These are phyloP conservation scores for Gulo gulo DNA, from an alignment of 2,113 vertebrate species.

Conservation along the genomic window DNA sequence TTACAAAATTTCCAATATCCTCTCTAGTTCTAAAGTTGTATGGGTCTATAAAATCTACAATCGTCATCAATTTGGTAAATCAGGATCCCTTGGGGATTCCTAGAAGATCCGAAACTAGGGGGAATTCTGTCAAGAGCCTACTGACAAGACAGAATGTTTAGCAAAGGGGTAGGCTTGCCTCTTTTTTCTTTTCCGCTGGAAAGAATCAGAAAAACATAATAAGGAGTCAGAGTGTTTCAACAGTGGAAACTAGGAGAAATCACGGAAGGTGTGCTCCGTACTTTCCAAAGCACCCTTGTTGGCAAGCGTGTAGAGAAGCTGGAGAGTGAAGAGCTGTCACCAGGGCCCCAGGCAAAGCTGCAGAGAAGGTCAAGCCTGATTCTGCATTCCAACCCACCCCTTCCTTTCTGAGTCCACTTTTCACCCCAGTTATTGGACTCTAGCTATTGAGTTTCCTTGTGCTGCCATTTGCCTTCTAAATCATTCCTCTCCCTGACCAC, in stretches of 20 bases:
- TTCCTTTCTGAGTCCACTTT: neutral
- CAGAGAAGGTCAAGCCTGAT: conserved; percentile 30
- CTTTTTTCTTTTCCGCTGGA: neutral
- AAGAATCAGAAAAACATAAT: neutral
- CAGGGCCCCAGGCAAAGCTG: neutral
- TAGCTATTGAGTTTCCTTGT: neutral
- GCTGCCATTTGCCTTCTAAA: conserved; percentile 19
- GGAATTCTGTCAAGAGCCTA: neutral
- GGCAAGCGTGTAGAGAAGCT: neutral
- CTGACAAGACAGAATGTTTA: neutral
- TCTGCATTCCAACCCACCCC: neutral
- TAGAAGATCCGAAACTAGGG: neutral
- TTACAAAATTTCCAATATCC: neutral
- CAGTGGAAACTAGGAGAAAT: neutral
- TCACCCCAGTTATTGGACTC: neutral
- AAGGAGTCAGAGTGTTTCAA: neutral
- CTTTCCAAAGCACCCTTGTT: neutral
- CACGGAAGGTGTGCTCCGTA: neutral
- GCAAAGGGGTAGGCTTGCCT: neutral
- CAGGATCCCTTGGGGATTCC: neutral
- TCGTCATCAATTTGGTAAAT: neutral
- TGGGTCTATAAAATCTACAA: neutral
- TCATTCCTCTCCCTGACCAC: neutral
- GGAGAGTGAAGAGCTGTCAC: neutral
- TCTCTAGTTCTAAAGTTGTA: neutral